Evolutionary conservation across 1,140 invertebrate species (phyloP).

Genomic region (Mercenaria mercenaria): DNA sequence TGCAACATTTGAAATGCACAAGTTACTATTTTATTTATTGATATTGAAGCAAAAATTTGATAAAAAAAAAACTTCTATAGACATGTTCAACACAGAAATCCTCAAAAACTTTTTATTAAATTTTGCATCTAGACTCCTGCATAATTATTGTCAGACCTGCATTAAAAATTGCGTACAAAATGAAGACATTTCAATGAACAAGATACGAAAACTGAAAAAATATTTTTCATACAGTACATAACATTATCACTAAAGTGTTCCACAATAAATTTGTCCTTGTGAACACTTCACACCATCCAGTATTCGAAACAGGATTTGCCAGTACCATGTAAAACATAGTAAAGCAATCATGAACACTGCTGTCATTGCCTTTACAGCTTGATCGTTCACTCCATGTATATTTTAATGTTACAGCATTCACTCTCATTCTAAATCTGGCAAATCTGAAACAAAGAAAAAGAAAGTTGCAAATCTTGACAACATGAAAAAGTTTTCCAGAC

Average conservation of each 20-base stretch:
- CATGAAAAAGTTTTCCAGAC: too few relatives aligned
- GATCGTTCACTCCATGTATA: not conserved
- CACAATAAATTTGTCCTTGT: not conserved
- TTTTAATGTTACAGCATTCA: not conserved
- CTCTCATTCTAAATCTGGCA: constrained; percentile 35
- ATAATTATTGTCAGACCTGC: too few relatives aligned
- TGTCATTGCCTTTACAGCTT: not conserved
- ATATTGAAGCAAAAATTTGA: too few relatives aligned
- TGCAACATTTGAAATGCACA: too few relatives aligned
- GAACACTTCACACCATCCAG: not conserved
- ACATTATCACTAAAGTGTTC: not conserved
- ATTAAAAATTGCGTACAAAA: not conserved
- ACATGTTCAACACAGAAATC: too few relatives aligned
- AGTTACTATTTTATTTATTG: too few relatives aligned
- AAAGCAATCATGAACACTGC: not conserved
- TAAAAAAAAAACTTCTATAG: too few relatives aligned
- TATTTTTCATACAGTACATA: not conserved
- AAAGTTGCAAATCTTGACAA: too few relatives aligned
- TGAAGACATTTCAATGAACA: not conserved
- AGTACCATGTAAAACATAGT: not conserved
- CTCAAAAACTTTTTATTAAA: too few relatives aligned
- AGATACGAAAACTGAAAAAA: not conserved
- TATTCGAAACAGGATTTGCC: not conserved
- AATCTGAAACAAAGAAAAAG: constrained; percentile 30
- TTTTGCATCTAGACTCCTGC: too few relatives aligned